Percentiles rank a stretch among this genome's conserved stretches.
phyloP scores from a whole-genome alignment of 92 coral and sea anemone species.

The Metridium senile region DNA sequence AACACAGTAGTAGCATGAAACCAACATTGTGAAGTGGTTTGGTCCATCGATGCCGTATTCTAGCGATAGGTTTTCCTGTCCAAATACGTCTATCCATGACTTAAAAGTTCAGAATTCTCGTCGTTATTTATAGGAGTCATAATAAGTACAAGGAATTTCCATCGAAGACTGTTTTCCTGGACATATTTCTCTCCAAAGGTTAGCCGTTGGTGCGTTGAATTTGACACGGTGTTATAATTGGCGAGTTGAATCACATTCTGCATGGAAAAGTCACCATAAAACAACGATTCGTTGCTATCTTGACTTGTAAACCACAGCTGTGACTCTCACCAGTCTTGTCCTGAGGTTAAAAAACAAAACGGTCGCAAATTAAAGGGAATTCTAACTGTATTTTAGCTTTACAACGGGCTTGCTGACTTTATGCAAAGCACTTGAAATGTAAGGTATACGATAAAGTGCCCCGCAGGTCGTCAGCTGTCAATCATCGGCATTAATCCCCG shows the following conservation, averaged over 20 bases:
- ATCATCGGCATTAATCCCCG: conserved; percentile 31
- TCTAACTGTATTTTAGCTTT: conserved; percentile 9
- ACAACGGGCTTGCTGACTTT: conserved; percentile 14
- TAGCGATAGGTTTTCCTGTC: conserved; percentile 49
- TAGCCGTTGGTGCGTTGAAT: conserved; percentile 49
- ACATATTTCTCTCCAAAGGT: conserved; percentile 2
- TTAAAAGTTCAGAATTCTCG: conserved; percentile 36
- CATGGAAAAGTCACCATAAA: conserved; percentile 5
- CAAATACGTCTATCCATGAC: conserved; percentile 67
- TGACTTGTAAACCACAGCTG: background rate
- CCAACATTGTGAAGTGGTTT: conserved; percentile 7
- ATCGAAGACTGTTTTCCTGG: conserved; percentile 23
- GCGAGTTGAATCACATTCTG: conserved; percentile 29
- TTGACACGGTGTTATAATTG: conserved; percentile 19
- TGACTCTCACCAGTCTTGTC: background rate
- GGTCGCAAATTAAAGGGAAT: conserved; percentile 2
- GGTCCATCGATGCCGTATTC: conserved; percentile 30
- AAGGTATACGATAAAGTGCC: conserved; percentile 30
- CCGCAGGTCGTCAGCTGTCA: conserved; percentile 40
- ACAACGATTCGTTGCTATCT: background rate
- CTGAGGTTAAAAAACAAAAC: conserved; percentile 24
- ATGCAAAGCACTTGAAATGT: conserved; percentile 18
- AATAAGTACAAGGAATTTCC: conserved; percentile 13
- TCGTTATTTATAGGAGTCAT: conserved; percentile 28
- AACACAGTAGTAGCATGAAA: conserved; percentile 24